Base-by-base conservation (phyloP, 2,113 vertebrate genomes). In the Neotoma lepida region DNA sequence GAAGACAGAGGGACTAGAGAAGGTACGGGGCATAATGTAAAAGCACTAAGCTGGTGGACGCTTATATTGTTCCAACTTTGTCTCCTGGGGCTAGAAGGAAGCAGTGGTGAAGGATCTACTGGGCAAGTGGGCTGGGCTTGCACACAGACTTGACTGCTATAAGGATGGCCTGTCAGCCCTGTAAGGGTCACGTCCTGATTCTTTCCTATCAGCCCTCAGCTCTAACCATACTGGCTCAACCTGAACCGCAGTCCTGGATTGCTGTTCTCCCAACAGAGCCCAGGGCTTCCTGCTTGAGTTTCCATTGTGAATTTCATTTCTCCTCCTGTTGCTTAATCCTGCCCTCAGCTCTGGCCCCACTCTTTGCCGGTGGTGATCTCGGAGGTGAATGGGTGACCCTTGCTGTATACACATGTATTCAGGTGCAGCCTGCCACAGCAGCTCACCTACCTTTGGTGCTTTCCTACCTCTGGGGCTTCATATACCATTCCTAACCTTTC, bases 401-500 rank as follows among this genome's bases (percentile, higher is more conserved):
- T 88, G 15, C 51, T 41, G 33, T 77, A 26, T 54, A 13, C 17
- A 13, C 13, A 4, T 54, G 70, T 88, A 56, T 61, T 84, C 28
- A 64, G 80, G 30, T 44, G 13, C 17, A 20, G 51, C 44, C 41
- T 7, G n/a, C 49, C 51, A 26, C n/a, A 81, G 58, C 39, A 51
- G 64, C 51, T 76, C 58, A 78, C 58, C 41, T 85, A 80, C 30
- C n/a, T 90, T 68, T 63, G 54, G 39, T 49, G 26, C 44, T 71
- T 86, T 88, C 76, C 58, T 26, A 86, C 33, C 58, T 86, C 76
- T 76, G 26, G 61, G 51, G 44, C 61, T 93, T 86, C 41, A 56
- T 89, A 76, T 35, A 77, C 49, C 35, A 81, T 85, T 88, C 56
- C 51, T 71, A 63, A 46, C 4, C 94, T 96, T 96, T 86, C 71